Conservation (phyloP, 2,888 invertebrate genomes). For the Strigamia crassipes region DNA sequence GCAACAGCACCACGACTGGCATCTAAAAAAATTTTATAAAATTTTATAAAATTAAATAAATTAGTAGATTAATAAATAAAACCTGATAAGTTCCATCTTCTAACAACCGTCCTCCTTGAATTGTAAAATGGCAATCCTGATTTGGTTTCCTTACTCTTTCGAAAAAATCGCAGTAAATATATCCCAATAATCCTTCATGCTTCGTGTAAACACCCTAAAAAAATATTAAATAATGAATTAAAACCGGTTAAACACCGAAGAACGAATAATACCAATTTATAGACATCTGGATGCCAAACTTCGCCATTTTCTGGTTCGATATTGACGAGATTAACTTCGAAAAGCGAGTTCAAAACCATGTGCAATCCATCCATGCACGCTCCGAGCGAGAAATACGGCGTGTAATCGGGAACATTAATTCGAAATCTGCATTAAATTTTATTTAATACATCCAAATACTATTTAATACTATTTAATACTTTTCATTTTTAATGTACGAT, state of each 20-base stretch:
- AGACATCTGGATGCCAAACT: slow-evolving; percentile 84
- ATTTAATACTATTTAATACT: slow-evolving; percentile 51
- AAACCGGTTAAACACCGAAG: not conserved
- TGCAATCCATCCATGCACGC: slow-evolving; percentile 97
- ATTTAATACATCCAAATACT: not conserved
- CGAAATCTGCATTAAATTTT: slow-evolving; percentile 46
- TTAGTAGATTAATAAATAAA: not conserved
- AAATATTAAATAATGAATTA: not conserved
- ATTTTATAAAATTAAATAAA: not conserved
- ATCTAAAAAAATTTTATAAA: slow-evolving; percentile 63
- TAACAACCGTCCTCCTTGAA: slow-evolving; percentile 84
- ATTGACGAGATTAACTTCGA: slow-evolving; percentile 76
- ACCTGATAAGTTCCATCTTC: slow-evolving; percentile 81
- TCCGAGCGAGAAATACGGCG: slow-evolving; percentile 88
- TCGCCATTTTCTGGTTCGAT: slow-evolving; percentile 78
- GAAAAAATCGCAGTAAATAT: slow-evolving; percentile 97
- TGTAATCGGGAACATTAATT: slow-evolving; percentile 53
- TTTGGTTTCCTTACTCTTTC: slow-evolving; percentile 88
- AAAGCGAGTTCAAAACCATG: slow-evolving; percentile 79
- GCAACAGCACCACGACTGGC: slow-evolving; percentile 90
- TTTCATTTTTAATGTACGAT: slow-evolving; percentile 55
- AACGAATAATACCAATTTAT: slow-evolving; percentile 73
- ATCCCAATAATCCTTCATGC: slow-evolving; percentile 78
- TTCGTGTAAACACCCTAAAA: not conserved
- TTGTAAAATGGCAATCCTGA: slow-evolving; percentile 99